Conservation (phyloP, 2,888 invertebrate species). For the Dusona sp. region DNA sequence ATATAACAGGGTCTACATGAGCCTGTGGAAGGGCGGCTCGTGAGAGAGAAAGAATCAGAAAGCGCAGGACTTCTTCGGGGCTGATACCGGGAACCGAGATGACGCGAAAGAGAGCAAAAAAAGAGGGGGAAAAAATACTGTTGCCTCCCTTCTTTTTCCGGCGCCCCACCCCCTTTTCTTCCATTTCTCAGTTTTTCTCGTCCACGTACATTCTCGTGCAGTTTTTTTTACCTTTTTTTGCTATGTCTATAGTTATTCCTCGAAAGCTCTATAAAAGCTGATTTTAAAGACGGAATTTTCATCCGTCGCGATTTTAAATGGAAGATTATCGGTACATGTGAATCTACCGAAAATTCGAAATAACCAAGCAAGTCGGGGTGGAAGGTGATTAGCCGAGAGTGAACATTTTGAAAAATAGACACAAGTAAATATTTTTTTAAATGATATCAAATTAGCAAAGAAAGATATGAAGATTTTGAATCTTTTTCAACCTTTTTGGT, state of each 20-base stretch:
- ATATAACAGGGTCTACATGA: slow-evolving; percentile 24
- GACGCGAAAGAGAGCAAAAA: slow-evolving; percentile 13
- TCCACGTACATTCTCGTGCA: neutral
- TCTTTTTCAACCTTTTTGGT: neutral
- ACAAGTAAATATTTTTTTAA: neutral
- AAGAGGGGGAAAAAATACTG: slow-evolving; percentile 51
- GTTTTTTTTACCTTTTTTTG: neutral
- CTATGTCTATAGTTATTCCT: neutral
- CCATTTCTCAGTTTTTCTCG: slow-evolving; percentile 45
- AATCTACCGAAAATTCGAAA: neutral
- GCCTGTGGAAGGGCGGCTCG: slow-evolving; percentile 9
- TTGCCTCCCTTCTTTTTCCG: slow-evolving; percentile 67
- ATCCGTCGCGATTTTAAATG: neutral
- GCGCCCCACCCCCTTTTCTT: slow-evolving; percentile 65
- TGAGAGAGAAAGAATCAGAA: slow-evolving; percentile 52
- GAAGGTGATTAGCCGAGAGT: neutral
- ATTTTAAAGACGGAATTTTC: neutral
- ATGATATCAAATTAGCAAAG: neutral
- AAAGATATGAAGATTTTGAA: neutral
- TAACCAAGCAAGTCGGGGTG: neutral
- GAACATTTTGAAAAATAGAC: neutral
- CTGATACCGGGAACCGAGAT: slow-evolving; percentile 21
- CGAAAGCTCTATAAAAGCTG: neutral
- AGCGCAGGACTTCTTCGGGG: slow-evolving; percentile 49
- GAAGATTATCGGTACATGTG: neutral